Evolutionary conservation across 2,113 vertebrate species (phyloP).

Genomic region (Egretta garzetta): DNA sequence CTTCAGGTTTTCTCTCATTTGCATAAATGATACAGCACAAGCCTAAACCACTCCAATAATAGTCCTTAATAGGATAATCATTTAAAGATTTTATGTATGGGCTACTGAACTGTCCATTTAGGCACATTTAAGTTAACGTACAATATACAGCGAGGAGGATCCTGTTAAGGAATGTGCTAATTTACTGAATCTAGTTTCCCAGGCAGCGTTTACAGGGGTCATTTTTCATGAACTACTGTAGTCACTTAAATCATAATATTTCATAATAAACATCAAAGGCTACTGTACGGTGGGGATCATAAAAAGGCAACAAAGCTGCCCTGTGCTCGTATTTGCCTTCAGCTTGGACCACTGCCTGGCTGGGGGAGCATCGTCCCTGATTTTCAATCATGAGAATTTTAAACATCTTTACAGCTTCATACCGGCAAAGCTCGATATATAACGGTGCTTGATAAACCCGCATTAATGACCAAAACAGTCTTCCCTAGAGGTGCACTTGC

Average conservation of each 20-base stretch:
- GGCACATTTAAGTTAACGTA: conserved; percentile 32
- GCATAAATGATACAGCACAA: conserved; percentile 54
- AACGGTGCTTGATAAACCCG: not conserved
- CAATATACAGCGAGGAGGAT: not conserved
- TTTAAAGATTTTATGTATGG: conserved; percentile 36
- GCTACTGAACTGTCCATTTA: conserved; percentile 59
- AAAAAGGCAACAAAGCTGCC: conserved; percentile 34
- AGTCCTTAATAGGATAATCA: conserved; percentile 54
- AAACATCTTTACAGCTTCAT: not conserved
- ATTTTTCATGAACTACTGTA: conserved; percentile 58
- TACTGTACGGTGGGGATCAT: conserved; percentile 17
- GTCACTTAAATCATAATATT: conserved; percentile 70
- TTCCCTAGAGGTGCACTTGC: not conserved
- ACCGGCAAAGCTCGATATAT: not conserved
- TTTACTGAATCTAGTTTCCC: conserved; percentile 53
- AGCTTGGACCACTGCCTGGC: not conserved
- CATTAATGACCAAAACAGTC: not conserved
- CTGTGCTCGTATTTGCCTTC: not conserved
- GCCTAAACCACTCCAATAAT: conserved; percentile 5
- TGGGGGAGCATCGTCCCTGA: not conserved
- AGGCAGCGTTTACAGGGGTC: conserved; percentile 49
- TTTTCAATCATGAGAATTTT: not conserved
- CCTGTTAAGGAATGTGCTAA: conserved; percentile 45
- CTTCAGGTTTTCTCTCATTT: conserved; percentile 50
- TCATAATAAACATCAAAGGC: conserved; percentile 55